These are phyloP conservation scores for Hydrochoerus hydrochaeris DNA, from an alignment of 2,113 vertebrate species.

Conservation along the genomic window DNA sequence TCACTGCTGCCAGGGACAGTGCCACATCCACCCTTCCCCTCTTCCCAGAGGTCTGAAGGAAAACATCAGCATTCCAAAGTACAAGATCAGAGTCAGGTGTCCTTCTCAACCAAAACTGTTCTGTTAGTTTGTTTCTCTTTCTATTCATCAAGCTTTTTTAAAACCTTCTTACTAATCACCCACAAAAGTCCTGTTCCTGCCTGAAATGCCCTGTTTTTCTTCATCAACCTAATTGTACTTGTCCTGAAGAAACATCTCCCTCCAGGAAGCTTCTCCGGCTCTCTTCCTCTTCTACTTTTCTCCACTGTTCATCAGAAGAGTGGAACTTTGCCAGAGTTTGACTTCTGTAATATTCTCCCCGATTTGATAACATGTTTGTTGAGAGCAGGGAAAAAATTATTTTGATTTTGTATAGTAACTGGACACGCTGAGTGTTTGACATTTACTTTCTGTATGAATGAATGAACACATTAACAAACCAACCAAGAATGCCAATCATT, in stretches of 20 bases:
- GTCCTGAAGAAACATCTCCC: not conserved
- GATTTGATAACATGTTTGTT: not conserved
- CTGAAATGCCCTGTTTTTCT: not conserved
- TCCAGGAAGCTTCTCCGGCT: not conserved
- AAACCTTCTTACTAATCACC: not conserved
- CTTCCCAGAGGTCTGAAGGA: not conserved
- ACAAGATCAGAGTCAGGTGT: not conserved
- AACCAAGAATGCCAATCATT: not conserved
- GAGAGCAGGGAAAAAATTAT: not conserved
- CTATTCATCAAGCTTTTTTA: not conserved
- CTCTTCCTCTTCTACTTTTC: not conserved
- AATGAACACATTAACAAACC: not conserved
- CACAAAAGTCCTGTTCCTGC: not conserved
- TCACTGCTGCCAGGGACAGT: not conserved
- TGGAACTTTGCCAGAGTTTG: not conserved
- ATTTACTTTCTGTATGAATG: not conserved
- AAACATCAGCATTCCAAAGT: slow-evolving; percentile 12
- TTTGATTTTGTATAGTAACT: not conserved
- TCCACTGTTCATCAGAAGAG: not conserved
- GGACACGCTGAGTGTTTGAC: not conserved
- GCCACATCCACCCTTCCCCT: not conserved
- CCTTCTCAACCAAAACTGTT: not conserved
- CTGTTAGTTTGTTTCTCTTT: not conserved
- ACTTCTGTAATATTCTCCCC: not conserved
- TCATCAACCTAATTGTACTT: not conserved